Conservation (phyloP, 1,140 invertebrate genomes). For the Platorchestia sp. region DNA sequence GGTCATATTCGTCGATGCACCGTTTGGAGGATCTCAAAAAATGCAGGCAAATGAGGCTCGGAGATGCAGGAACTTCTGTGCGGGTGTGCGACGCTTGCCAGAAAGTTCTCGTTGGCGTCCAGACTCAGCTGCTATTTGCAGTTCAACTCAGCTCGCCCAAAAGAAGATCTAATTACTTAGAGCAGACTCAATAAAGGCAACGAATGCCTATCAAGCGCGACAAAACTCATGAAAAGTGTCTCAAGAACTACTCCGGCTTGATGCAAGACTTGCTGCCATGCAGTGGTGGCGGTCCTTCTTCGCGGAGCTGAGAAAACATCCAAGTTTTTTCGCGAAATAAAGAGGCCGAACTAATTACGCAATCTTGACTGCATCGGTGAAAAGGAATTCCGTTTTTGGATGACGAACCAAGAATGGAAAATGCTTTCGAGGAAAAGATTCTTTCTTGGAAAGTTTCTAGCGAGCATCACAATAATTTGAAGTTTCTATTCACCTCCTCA, state of each 20-base stretch:
- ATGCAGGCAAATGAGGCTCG: not conserved
- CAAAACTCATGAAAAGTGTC: not conserved
- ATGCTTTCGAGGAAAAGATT: too few species aligned
- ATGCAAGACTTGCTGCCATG: not conserved
- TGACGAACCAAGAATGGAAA: too few species aligned
- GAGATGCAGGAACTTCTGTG: not conserved
- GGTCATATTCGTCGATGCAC: too few species aligned
- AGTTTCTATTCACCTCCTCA: too few species aligned
- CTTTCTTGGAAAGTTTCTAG: too few species aligned
- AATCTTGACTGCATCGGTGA: too few species aligned
- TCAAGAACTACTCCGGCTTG: not conserved
- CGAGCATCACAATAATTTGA: too few species aligned
- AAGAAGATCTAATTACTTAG: not conserved
- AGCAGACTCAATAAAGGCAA: not conserved
- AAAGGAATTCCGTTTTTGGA: too few species aligned
- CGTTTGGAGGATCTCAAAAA: too few species aligned
- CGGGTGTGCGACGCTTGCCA: not conserved
- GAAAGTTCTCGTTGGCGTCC: not conserved
- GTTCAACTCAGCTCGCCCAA: not conserved
- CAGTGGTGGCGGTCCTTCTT: not conserved
- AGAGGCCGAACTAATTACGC: too few species aligned
- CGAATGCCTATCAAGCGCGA: not conserved
- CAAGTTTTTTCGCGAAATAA: not conserved
- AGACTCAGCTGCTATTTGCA: not conserved
- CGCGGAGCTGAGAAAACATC: not conserved